These are phyloP conservation scores for Ectemnius lituratus DNA, from an alignment of 2,888 invertebrate genomes.

Conservation along the genomic window DNA sequence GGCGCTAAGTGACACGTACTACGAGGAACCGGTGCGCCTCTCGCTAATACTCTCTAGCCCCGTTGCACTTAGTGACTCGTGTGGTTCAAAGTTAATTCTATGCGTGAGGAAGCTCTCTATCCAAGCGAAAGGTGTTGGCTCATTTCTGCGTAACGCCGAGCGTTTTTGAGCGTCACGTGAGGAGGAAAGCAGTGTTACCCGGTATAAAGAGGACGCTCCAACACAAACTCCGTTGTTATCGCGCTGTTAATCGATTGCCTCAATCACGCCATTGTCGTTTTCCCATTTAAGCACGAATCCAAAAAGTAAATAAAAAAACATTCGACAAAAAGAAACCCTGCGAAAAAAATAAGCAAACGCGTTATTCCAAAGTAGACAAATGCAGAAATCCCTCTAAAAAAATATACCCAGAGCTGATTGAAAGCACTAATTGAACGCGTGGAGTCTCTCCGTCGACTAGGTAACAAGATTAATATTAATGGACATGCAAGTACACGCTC, in stretches of 20 bases:
- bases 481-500: constrained; percentile 52
- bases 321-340: neutral
- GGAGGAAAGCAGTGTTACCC: constrained; percentile 1
- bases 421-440: constrained; percentile 15
- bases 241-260: no score
- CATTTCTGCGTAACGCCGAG: constrained; percentile 34
- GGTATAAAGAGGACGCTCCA: no score
- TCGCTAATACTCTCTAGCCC: constrained; percentile 1
- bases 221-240: no score
- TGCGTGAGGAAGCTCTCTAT: constrained; percentile 56
- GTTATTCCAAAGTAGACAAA: no score
- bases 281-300: neutral
- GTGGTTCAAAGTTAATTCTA: constrained; percentile 26
- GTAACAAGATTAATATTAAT: constrained; percentile 40
- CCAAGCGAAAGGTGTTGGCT: constrained; percentile 60
- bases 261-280: constrained; percentile 58
- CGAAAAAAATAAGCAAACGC: no score
- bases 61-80: neutral
- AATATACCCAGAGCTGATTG: no score
- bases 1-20: neutral
- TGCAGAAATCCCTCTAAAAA: no score
- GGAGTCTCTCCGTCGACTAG: constrained; percentile 21
- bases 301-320: no score
- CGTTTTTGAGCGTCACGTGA: constrained; percentile 23
- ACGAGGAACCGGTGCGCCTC: neutral